phyloP scores from a whole-genome alignment of 2,888 invertebrate species.

The Dryobota labecula region DNA sequence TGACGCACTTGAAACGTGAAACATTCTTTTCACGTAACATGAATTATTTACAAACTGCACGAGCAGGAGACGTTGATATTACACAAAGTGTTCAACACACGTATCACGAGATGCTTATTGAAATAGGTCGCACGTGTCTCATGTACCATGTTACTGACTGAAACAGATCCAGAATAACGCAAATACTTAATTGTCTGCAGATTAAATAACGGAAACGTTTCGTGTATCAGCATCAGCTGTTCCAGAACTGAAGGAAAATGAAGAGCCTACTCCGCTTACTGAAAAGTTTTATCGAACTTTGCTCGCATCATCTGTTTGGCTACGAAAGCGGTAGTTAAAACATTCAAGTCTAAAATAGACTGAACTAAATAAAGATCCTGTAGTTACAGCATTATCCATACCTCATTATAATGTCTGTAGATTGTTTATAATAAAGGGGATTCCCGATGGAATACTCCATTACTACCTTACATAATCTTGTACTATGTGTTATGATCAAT shows the following conservation, averaged over 20 bases:
- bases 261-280: neutral
- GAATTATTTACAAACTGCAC: constrained; percentile 64
- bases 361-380: constrained; percentile 9
- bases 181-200: neutral
- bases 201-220: neutral
- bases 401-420: neutral
- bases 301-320: neutral
- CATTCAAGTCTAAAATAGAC: constrained; percentile 31
- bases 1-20: constrained; percentile 37
- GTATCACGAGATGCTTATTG: constrained; percentile 57
- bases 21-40: constrained; percentile 34
- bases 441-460: constrained; percentile 35
- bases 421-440: constrained; percentile 34
- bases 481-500: constrained; percentile 29
- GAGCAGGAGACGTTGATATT: constrained; percentile 62
- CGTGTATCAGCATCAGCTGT: neutral
- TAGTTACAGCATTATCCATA: constrained; percentile 1
- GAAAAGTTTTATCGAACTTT: constrained; percentile 19
- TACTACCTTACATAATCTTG: constrained; percentile 35
- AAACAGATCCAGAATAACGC: constrained; percentile 15
- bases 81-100: constrained; percentile 30
- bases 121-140: constrained; percentile 56
- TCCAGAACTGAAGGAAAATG: neutral
- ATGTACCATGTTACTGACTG: constrained; percentile 31
- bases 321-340: constrained; percentile 19